phyloP scores from a whole-genome alignment of 2,113 vertebrate genomes.

The Aegithalos caudatus region DNA sequence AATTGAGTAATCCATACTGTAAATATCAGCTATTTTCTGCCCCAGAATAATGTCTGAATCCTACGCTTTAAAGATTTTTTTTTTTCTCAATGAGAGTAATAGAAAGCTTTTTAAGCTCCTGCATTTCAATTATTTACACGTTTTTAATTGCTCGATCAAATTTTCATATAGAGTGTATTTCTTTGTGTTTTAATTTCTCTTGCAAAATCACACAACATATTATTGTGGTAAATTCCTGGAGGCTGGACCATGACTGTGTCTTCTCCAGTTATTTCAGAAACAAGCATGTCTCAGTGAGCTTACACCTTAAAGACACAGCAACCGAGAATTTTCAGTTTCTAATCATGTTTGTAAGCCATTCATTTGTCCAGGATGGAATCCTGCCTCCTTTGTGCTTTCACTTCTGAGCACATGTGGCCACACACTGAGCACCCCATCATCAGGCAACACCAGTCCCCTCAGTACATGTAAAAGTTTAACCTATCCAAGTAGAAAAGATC shows the following conservation, averaged over 20 bases:
- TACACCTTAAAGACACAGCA: neutral
- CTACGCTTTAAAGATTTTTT: neutral
- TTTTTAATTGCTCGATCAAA: neutral
- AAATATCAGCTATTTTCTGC: constrained; percentile 13
- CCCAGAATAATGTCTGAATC: neutral
- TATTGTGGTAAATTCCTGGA: neutral
- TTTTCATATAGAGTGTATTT: neutral
- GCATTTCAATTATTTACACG: neutral
- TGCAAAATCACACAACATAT: neutral
- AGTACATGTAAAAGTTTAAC: neutral
- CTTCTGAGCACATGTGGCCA: neutral
- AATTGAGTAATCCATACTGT: constrained; percentile 13
- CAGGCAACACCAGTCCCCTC: neutral
- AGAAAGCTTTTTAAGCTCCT: neutral
- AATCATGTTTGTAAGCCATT: neutral
- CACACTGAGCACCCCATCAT: neutral
- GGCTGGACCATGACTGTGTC: neutral
- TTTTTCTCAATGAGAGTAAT: neutral
- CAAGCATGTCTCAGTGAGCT: neutral
- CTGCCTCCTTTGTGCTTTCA: neutral
- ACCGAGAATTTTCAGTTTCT: neutral
- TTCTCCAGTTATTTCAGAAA: neutral
- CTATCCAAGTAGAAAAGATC: neutral
- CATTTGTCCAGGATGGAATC: neutral
- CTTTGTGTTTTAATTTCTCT: neutral